Conservation (phyloP, 2,113 vertebrate genomes). For the Sialia sialis region DNA sequence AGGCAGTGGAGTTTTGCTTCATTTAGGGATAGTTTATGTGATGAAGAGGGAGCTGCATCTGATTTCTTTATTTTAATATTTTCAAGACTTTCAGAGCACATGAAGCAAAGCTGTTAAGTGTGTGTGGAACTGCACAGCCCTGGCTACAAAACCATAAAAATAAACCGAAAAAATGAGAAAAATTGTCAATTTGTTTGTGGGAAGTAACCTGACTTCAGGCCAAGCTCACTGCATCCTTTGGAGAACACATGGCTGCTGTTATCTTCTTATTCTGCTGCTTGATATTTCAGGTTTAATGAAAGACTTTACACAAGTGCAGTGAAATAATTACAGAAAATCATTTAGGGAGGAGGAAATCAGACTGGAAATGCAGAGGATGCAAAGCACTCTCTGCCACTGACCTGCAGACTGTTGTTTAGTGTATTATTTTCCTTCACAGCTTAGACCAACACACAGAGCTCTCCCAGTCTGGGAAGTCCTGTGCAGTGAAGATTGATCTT, state of each 20-base stretch:
- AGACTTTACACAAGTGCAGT: not conserved
- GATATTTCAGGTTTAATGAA: not conserved
- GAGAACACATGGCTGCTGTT: not conserved
- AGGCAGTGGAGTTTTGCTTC: not conserved
- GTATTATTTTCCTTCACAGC: not conserved
- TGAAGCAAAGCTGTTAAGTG: not conserved
- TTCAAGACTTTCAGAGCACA: fast-evolving
- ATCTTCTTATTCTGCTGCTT: not conserved
- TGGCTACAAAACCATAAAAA: not conserved
- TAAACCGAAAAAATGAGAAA: not conserved
- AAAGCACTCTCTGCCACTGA: not conserved
- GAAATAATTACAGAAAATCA: not conserved
- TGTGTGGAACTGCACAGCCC: not conserved
- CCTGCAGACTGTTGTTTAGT: fast-evolving
- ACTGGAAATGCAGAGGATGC: not conserved
- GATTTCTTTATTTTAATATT: not conserved
- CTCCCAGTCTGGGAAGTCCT: not conserved
- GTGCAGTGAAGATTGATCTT: not conserved
- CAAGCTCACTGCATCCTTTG: not conserved
- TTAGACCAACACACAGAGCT: not conserved
- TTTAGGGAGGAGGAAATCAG: not conserved
- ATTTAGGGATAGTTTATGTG: not conserved
- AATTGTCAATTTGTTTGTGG: not conserved
- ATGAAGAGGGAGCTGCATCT: not conserved
- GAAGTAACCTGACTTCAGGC: not conserved